These are phyloP conservation scores for Peromyscus californicus DNA, from an alignment of 2,113 vertebrate genomes.

Conservation along the genomic window DNA sequence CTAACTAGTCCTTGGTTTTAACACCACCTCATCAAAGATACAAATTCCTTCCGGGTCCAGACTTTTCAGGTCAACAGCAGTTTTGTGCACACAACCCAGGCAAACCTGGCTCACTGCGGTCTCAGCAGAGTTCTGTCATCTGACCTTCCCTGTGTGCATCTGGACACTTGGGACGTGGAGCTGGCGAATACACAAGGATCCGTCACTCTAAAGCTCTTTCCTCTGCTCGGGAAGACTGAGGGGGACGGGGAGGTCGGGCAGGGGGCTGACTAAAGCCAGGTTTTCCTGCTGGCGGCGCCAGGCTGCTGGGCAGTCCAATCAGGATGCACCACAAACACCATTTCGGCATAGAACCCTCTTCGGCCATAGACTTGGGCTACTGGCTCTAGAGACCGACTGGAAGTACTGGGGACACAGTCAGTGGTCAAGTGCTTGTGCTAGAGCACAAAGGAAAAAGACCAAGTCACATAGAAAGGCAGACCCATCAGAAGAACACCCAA, in stretches of 20 bases:
- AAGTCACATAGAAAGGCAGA: too few relatives aligned
- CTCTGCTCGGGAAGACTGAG: neutral
- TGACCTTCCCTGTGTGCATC: neutral
- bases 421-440: neutral
- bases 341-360: neutral
- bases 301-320: neutral
- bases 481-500: too few relatives aligned
- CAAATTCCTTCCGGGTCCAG: neutral
- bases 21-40: neutral
- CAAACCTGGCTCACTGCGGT: neutral
- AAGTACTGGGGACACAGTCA: neutral
- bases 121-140: neutral
- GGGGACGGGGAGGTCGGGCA: neutral
- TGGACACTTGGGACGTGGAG: neutral
- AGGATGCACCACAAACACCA: rapidly evolving
- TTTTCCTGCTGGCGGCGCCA: neutral
- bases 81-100: neutral
- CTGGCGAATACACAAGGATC: neutral
- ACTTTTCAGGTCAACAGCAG: neutral
- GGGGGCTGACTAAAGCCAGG: neutral
- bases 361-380: neutral
- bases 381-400: neutral
- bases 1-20: neutral
- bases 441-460: neutral
- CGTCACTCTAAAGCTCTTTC: too few relatives aligned